Evolutionary conservation across 2,888 invertebrate genomes (phyloP).

Genomic region (Apotomis turbidana): DNA sequence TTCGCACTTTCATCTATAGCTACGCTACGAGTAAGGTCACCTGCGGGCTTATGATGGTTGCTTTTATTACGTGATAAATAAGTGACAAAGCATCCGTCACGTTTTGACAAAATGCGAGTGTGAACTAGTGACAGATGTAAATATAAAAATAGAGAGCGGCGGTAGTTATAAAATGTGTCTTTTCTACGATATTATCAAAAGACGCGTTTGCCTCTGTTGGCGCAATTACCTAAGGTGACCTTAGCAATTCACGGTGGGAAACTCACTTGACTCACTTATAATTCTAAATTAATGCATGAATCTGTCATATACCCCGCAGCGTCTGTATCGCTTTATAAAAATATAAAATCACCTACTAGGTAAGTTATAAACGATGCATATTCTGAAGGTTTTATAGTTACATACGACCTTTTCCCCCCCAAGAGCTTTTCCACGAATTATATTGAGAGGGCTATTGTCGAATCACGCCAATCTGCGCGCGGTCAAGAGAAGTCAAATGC

Average conservation of each 20-base stretch:
- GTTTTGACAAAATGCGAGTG: too few relatives aligned
- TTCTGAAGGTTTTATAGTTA: neutral
- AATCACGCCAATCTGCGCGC: conserved; percentile 49
- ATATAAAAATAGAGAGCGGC: too few relatives aligned
- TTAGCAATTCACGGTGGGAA: neutral
- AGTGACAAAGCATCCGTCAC: too few relatives aligned
- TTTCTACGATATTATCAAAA: too few relatives aligned
- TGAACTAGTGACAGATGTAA: too few relatives aligned
- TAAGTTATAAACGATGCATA: neutral
- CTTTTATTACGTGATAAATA: too few relatives aligned
- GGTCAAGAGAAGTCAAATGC: conserved; percentile 50
- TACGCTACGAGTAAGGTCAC: too few relatives aligned
- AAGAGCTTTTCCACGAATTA: neutral
- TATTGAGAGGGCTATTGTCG: conserved; percentile 40
- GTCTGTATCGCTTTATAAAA: neutral
- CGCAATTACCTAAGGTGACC: too few relatives aligned
- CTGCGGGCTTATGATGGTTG: too few relatives aligned
- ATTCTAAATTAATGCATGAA: neutral
- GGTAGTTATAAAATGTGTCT: too few relatives aligned
- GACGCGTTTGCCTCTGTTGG: too few relatives aligned
- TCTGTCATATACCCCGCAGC: neutral
- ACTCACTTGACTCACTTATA: neutral
- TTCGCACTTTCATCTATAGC: too few relatives aligned
- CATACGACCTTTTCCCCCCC: neutral
- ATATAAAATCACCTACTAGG: neutral